phyloP scores from a whole-genome alignment of 2,797 vertebrate species.

The Sorex maritimensis region DNA sequence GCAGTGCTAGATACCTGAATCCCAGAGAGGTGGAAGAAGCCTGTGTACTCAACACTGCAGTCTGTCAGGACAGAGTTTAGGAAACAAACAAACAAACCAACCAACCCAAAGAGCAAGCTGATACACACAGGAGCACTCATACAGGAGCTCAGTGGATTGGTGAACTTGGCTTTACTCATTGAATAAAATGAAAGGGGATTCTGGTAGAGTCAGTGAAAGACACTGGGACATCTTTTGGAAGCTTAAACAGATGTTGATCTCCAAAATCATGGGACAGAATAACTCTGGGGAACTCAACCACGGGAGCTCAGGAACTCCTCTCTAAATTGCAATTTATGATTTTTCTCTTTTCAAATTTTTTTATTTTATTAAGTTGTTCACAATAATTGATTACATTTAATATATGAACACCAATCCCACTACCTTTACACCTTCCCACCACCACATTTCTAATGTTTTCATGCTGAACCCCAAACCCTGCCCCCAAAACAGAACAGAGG shows the following conservation, averaged over 20 bases:
- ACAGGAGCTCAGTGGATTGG: neutral
- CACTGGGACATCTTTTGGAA: neutral
- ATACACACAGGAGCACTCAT: neutral
- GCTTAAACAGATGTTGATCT: slow-evolving; percentile 28
- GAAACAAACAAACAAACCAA: neutral
- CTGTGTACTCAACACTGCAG: neutral
- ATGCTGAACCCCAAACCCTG: too few relatives aligned
- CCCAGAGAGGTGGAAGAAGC: neutral
- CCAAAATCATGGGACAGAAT: neutral
- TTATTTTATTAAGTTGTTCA: too few relatives aligned
- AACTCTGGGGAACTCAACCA: neutral
- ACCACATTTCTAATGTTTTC: too few relatives aligned
- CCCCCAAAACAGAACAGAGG: too few relatives aligned
- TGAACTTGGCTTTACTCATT: slow-evolving; percentile 1
- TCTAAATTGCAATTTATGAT: neutral
- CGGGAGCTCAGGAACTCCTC: neutral
- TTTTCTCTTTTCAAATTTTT: neutral
- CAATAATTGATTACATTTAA: too few relatives aligned
- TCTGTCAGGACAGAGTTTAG: neutral
- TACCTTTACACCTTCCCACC: too few relatives aligned
- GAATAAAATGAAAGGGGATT: slow-evolving; percentile 51
- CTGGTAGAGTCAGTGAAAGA: slow-evolving; percentile 42
- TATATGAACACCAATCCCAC: too few relatives aligned
- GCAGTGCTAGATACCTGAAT: neutral
- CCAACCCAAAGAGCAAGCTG: neutral